Percentiles rank a stretch among this genome's conserved stretches.
Evolutionary conservation across 2,797 vertebrate genomes (phyloP).

Genomic region (Coregonus sp.): DNA sequence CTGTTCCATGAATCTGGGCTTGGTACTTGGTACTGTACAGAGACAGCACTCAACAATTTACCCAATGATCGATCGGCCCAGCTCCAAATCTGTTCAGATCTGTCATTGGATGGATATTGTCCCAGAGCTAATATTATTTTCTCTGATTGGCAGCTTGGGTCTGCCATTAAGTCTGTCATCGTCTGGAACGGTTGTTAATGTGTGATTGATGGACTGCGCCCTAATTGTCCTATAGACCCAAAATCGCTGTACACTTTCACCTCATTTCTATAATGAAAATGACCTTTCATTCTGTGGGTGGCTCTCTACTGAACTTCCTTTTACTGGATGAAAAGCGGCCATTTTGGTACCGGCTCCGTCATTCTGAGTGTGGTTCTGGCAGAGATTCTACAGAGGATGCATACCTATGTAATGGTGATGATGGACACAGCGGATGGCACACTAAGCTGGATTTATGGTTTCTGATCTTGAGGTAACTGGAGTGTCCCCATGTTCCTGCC

Average conservation of each 20-base stretch:
- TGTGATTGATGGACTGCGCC: conserved; percentile 43
- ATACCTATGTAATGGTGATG: conserved; percentile 48
- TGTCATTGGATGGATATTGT: conserved; percentile 12
- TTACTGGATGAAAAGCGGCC: conserved; percentile 34
- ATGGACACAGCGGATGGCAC: conserved; percentile 41
- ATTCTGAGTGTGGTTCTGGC: conserved; percentile 41
- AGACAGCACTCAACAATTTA: too few species aligned
- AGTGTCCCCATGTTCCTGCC: conserved; percentile 50
- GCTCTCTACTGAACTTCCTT: conserved; percentile 32
- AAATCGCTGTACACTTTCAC: too few species aligned
- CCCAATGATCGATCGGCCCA: too few species aligned
- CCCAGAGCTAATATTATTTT: not conserved
- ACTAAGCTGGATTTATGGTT: conserved; percentile 51
- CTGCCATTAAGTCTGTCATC: conserved; percentile 41
- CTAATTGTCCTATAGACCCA: conserved; percentile 33
- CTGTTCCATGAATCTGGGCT: conserved; percentile 38
- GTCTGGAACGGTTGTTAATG: conserved; percentile 29
- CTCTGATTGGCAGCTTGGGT: conserved; percentile 38
- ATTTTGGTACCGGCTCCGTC: conserved; percentile 5
- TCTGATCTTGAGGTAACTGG: conserved; percentile 51
- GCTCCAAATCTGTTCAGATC: conserved; percentile 10
- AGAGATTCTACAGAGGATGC: conserved; percentile 35
- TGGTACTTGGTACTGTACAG: conserved; percentile 1
- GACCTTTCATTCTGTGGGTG: conserved; percentile 16
- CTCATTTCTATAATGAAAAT: not conserved